Percentiles rank a stretch among this genome's conserved stretches.
phyloP scores from a whole-genome alignment of 2,113 vertebrate species.

The Pycnonotus jocosus region DNA sequence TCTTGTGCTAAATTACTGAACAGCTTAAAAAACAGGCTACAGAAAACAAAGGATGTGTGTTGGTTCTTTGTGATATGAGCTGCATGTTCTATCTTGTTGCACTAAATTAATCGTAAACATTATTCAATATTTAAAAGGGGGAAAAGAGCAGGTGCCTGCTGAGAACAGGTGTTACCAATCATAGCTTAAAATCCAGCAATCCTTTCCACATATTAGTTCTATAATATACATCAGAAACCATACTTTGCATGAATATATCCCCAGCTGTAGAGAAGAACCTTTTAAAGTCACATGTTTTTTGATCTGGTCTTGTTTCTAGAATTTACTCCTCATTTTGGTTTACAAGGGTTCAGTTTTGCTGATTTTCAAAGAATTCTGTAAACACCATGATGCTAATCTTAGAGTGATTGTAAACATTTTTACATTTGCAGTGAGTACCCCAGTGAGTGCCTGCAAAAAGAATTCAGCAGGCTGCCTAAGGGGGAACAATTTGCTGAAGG shows the following conservation, averaged over 20 bases:
- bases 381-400: background rate
- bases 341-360: background rate
- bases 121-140: background rate
- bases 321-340: background rate
- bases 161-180: background rate
- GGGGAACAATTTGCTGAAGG: background rate
- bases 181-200: background rate
- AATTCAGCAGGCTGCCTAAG: background rate
- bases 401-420: background rate
- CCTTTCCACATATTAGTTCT: background rate
- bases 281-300: background rate
- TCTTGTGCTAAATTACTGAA: background rate
- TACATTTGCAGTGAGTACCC: background rate
- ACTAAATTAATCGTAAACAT: constrained; percentile 11
- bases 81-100: background rate
- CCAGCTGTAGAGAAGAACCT: background rate
- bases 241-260: background rate
- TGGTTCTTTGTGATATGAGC: background rate
- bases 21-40: background rate
- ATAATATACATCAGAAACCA: background rate
- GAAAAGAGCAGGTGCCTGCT: background rate
- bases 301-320: background rate
- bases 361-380: background rate
- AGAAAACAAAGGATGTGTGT: background rate
- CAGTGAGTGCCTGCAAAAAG: background rate